A percentile compares a stretch with the other conserved stretches of the same genome.
Conservation (phyloP, 2,888 invertebrate genomes). For the Gastracanthus pulcherrimus region DNA sequence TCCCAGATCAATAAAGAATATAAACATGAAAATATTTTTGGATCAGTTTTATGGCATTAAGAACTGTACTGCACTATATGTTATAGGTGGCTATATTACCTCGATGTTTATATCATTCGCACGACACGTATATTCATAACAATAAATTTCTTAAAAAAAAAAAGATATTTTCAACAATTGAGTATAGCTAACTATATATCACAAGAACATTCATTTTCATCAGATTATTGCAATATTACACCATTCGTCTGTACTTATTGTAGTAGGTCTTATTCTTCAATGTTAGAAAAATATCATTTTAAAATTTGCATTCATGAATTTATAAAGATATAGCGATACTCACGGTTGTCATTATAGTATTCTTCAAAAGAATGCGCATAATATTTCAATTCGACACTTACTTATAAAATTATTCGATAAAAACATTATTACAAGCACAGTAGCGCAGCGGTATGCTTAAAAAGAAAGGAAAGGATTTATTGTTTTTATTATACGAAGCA, state of each 20-base stretch:
- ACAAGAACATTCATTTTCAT: too few species aligned
- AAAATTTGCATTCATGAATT: constrained; percentile 18
- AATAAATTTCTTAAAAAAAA: too few species aligned
- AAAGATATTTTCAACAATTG: too few species aligned
- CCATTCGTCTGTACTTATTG: too few species aligned
- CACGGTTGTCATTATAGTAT: not conserved
- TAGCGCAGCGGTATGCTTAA: not conserved
- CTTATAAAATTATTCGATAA: not conserved
- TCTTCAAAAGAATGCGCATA: not conserved
- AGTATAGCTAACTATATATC: too few species aligned
- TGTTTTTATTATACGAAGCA: constrained; percentile 29
- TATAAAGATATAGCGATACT: not conserved
- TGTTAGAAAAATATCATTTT: constrained; percentile 6
- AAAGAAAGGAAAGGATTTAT: constrained; percentile 14
- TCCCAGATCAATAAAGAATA: not conserved
- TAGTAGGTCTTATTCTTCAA: too few species aligned
- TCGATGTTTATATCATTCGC: too few species aligned
- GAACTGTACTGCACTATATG: not conserved
- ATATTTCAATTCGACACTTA: not conserved
- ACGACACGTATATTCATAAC: too few species aligned
- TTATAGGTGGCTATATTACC: too few species aligned
- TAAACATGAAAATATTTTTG: not conserved
- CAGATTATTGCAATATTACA: too few species aligned
- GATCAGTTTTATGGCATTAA: not conserved
- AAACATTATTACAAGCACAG: not conserved